A percentile compares a stretch with the other conserved stretches of the same genome.
phyloP scores from a whole-genome alignment of 2,113 vertebrate genomes.

The Coturnix japonica region DNA sequence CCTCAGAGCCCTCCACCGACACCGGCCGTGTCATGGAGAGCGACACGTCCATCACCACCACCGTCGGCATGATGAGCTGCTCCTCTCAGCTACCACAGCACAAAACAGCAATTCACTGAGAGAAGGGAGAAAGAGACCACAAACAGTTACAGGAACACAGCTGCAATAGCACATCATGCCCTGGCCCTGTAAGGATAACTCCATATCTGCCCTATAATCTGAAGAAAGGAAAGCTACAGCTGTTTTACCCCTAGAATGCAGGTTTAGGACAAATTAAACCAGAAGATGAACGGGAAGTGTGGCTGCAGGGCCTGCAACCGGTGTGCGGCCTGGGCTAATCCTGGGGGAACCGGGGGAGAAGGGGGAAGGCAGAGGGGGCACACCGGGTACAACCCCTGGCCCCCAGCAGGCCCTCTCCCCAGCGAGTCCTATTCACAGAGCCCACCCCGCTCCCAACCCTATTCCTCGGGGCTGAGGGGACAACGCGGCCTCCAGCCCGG shows the following conservation, averaged over 20 bases:
- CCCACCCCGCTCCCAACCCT: neutral
- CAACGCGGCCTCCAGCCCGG: neutral
- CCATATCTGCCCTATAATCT: neutral
- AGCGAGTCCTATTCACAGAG: neutral
- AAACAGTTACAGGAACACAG: rapidly evolving
- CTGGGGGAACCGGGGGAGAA: neutral
- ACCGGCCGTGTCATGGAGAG: constrained; percentile 98
- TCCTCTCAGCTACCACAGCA: neutral
- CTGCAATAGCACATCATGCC: rapidly evolving
- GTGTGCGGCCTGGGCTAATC: neutral
- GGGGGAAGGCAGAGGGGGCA: neutral
- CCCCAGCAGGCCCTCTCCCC: rapidly evolving
- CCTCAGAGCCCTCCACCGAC: constrained; percentile 88
- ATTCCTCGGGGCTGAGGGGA: rapidly evolving
- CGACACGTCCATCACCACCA: constrained; percentile 96
- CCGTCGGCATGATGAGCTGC: constrained; percentile 88
- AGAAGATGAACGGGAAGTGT: neutral
- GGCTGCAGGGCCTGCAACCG: neutral
- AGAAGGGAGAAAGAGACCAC: neutral
- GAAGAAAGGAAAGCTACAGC: neutral
- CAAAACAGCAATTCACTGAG: neutral
- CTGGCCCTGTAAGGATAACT: too few species aligned
- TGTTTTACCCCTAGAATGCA: rapidly evolving
- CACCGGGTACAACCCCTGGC: neutral
- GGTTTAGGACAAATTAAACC: rapidly evolving